Percentiles rank a stretch among this genome's conserved stretches.
Conservation (phyloP, 2,888 invertebrate species). For the Diarsia dahlii region DNA sequence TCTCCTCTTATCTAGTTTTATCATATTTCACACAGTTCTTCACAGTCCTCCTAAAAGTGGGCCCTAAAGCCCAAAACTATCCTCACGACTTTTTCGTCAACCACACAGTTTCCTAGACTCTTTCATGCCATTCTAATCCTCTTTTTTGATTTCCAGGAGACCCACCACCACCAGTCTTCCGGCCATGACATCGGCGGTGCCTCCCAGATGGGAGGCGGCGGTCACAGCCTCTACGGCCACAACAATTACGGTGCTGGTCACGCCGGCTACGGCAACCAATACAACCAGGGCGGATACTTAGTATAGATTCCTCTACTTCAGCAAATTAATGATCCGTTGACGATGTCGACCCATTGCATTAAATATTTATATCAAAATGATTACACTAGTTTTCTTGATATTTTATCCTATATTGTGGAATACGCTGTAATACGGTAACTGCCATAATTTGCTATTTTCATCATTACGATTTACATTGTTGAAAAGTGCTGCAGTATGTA, state of each 20-base stretch:
- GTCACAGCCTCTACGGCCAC: slow-evolving; percentile 33
- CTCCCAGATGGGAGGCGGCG: neutral
- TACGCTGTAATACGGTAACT: neutral
- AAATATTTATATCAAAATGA: slow-evolving; percentile 32
- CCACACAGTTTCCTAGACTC: neutral
- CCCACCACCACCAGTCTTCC: slow-evolving; percentile 50
- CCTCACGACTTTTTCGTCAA: neutral
- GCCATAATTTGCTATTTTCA: neutral
- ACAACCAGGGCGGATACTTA: slow-evolving; percentile 5
- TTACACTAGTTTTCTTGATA: neutral
- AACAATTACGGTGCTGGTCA: slow-evolving; percentile 31
- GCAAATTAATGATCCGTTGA: neutral
- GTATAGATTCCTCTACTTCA: neutral
- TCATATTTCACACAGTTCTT: neutral
- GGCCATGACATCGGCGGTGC: slow-evolving; percentile 50
- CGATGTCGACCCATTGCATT: neutral
- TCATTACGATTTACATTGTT: neutral
- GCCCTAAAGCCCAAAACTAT: too few species aligned
- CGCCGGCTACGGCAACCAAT: slow-evolving; percentile 35
- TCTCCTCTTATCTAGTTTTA: neutral
- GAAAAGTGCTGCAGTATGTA: too few species aligned
- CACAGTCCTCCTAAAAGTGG: too few species aligned
- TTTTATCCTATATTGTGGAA: neutral
- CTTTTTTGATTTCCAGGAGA: slow-evolving; percentile 29
- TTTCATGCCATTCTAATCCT: neutral